Conservation (phyloP, 1,140 invertebrate species). For the Penaeus japonicus region DNA sequence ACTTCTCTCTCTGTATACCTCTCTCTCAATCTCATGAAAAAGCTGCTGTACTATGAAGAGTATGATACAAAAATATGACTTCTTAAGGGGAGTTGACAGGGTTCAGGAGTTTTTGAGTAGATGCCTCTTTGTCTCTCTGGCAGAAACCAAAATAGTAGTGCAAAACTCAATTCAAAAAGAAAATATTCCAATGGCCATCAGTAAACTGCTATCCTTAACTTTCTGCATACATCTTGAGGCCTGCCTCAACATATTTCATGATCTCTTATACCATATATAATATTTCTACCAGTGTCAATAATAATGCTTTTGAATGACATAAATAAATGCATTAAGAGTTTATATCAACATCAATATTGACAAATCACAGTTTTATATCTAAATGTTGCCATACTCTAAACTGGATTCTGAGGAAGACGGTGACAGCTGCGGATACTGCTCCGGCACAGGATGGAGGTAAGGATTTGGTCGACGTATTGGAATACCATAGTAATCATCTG, state of each 20-base stretch:
- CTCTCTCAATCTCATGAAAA: too few species aligned
- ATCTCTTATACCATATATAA: too few species aligned
- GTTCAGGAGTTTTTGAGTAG: conserved; percentile 21
- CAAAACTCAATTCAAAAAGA: background rate
- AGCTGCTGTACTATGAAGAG: too few species aligned
- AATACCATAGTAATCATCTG: conserved; percentile 59
- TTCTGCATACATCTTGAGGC: too few species aligned
- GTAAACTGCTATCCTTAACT: too few species aligned
- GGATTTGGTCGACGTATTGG: conserved; percentile 54
- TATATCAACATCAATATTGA: background rate
- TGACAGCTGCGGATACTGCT: conserved; percentile 48
- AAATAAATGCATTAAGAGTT: background rate
- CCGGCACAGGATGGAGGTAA: conserved; percentile 56
- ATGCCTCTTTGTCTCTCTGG: background rate
- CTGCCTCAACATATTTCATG: too few species aligned
- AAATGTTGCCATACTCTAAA: conserved; percentile 59
- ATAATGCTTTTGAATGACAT: background rate
- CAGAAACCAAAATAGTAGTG: background rate
- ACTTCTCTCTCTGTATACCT: background rate
- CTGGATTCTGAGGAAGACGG: conserved; percentile 57
- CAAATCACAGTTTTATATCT: background rate
- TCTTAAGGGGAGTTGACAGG: conserved; percentile 7
- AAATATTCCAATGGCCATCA: too few species aligned
- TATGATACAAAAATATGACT: background rate
- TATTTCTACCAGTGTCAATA: too few species aligned